Evolutionary conservation across 2,888 invertebrate species (phyloP), one percentile per base, ranked within the genome.

Genomic region (Athrips mouffetella): DNA sequence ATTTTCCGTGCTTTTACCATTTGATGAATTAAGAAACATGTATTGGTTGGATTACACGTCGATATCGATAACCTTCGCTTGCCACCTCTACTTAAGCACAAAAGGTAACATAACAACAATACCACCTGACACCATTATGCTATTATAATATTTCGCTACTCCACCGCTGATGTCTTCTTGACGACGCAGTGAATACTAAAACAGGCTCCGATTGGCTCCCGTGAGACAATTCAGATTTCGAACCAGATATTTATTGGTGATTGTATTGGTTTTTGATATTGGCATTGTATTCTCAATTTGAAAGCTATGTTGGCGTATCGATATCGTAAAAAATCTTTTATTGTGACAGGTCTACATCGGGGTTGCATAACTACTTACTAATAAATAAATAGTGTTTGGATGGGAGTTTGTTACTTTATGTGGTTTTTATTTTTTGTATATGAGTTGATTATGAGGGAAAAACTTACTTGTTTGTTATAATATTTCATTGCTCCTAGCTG

Each of bases 61-160:
- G 8, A 13, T 13, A 13, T 2, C 11, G 4, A 15, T 31, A 4
- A 15, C 11, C 31, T 4, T 8, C 11, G 30, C n/a, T 13, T 10
- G 7, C 29, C 29, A 30, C 10, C n/a, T 30, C n/a, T 3, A 30
- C 10, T 11, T 30, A 31, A 13, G 11, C 11, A n/a, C 5, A n/a
- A 10, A 4, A 15, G 1, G 6, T n/a, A n/a, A n/a, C n/a, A n/a
- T n/a, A n/a, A n/a, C 63, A 70, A 79, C 76, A 80, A 77, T 75
- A 72, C 70, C 86, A 88, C 85, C 87, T 87, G 86, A 84, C 80
- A 80, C 83, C 85, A 84, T 88, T 83, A 84, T 71, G 77, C 84
- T 79, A 85, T 87, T 88, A 88, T 85, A 89, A 89, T 89, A 87
- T 88, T 85, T 86, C 76, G 84, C 77, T 78, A 73, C 79, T 76